Evolutionary conservation across 2,113 vertebrate species (phyloP), one percentile per base, ranked within the genome.

Genomic region (Zapus hudsonius): DNA sequence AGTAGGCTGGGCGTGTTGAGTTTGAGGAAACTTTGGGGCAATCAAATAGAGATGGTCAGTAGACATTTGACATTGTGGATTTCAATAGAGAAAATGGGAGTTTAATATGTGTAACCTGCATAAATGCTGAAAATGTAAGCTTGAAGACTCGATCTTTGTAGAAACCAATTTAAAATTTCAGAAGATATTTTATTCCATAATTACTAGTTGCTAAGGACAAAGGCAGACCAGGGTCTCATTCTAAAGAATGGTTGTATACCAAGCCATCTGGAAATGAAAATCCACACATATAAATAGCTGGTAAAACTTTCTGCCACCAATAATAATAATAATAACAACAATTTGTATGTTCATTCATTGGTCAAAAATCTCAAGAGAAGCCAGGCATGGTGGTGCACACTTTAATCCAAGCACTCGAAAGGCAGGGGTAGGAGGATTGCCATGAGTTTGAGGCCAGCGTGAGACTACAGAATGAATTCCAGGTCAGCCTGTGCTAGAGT

Each of bases 111-210:
- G 17, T 66, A 76, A 72, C 42, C 20, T 63, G 23, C 19, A 44
- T 22, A 89, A 92, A 79, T 36, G 27, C 81, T 2, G n/a, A 23
- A 55, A 87, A 89, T 78, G 94, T 87, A 52, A 91, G 92, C 31
- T 83, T 80, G 25, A 92, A 69, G 20, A 76, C 12, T 29, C 87
- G 64, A 25, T 85, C 57, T 87, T n/a, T 86, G 25, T 22, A 91
- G 72, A 23, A 63, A 87, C 80, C 38, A 55, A 42, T 67, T 87
- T 0, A 95, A 83, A 81, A 52, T 12, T 29, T 36, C 27, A 76
- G 72, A 89, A 86, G 89, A 42, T 20, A 86, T n/a, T 64, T 81
- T 9, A 76, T 31, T 59, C 55, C 25, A 44, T 5, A 87, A 64
- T 87, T 55, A 61, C 17, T 20, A 75, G 23, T 38, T 55, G 55